Evolutionary conservation across 2,888 invertebrate genomes (phyloP).

Genomic region (Pandemis heparana): DNA sequence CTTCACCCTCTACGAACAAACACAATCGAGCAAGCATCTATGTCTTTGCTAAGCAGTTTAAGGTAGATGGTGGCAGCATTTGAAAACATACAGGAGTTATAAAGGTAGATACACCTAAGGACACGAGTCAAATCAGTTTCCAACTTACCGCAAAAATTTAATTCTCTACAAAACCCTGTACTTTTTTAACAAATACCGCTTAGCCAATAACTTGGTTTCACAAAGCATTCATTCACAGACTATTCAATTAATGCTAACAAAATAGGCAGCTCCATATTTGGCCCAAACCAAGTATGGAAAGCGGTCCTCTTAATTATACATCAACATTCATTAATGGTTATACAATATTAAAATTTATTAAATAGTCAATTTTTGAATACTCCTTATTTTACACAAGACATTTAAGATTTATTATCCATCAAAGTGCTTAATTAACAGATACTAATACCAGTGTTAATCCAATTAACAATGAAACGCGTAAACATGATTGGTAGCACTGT

Average conservation of each 20-base stretch:
- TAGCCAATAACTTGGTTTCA: constrained; percentile 17
- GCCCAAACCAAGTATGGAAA: constrained; percentile 28
- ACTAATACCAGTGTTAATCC: not conserved
- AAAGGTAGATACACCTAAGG: too few relatives aligned
- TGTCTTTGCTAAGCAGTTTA: too few relatives aligned
- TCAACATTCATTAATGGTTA: constrained; percentile 17
- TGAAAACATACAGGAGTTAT: too few relatives aligned
- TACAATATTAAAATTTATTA: constrained; percentile 8
- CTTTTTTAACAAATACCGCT: constrained; percentile 4
- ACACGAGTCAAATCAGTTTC: too few relatives aligned
- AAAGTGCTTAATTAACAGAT: not conserved
- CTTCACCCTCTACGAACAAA: too few relatives aligned
- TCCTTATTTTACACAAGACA: constrained; percentile 6
- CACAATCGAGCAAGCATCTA: too few relatives aligned
- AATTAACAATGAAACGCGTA: not conserved
- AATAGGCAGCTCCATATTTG: constrained; percentile 31
- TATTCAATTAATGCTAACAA: constrained; percentile 40
- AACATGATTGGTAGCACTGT: too few relatives aligned
- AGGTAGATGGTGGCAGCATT: too few relatives aligned
- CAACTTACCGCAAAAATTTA: not conserved
- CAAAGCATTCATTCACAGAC: constrained; percentile 33
- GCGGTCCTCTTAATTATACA: constrained; percentile 34
- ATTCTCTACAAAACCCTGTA: constrained; percentile 14
- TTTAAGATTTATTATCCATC: constrained; percentile 1
- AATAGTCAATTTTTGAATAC: constrained; percentile 2